Percentiles rank a stretch among this genome's conserved stretches.
These are phyloP conservation scores for Luscinia megarhynchos DNA, from an alignment of 2,797 vertebrate species.

Conservation along the genomic window DNA sequence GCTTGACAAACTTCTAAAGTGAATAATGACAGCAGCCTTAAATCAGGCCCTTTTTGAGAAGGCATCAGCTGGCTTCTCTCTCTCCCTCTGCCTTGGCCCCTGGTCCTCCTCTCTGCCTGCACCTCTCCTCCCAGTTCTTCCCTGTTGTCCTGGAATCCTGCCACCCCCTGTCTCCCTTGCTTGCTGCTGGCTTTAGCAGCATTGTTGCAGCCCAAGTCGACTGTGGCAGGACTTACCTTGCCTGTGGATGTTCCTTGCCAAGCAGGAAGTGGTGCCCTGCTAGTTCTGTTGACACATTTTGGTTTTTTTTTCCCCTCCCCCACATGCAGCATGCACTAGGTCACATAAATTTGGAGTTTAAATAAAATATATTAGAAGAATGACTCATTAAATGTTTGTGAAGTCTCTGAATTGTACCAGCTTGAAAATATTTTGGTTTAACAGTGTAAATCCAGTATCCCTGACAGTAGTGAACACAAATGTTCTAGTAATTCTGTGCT, in stretches of 20 bases:
- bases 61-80: background rate
- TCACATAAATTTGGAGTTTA: background rate
- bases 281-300: background rate
- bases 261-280: background rate
- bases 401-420: background rate
- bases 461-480: background rate
- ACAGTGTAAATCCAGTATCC: background rate
- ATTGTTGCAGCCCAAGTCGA: background rate
- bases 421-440: background rate
- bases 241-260: background rate
- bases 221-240: background rate
- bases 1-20: background rate
- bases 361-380: background rate
- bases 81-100: background rate
- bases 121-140: background rate
- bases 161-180: rapidly evolving
- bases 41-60: background rate
- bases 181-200: background rate
- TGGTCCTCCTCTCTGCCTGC: background rate
- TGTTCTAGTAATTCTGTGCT: background rate
- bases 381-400: background rate
- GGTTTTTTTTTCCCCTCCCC: background rate
- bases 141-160: background rate
- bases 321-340: background rate
- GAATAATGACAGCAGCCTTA: background rate